Conservation (phyloP, 2,888 invertebrate species). For the Caenorhabditis sp. region DNA sequence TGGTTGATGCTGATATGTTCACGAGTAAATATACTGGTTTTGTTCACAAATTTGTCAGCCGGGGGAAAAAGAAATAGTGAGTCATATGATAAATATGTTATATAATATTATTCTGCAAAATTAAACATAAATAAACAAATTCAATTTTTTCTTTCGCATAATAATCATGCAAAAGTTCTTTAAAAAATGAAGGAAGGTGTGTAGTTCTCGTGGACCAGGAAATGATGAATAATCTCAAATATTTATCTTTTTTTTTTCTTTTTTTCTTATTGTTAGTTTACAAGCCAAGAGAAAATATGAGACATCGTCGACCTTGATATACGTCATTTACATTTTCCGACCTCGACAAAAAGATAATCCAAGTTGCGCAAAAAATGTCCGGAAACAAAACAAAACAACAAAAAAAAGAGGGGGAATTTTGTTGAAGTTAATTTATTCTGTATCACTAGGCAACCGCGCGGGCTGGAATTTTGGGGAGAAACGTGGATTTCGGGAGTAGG, state of each 20-base stretch:
- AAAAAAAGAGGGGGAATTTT: neutral
- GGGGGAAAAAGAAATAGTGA: neutral
- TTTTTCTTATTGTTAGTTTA: no score
- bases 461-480: neutral
- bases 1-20: constrained; percentile 31
- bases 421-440: neutral
- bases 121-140: no score
- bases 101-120: no score
- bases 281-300: no score
- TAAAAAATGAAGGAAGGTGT: no score
- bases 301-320: neutral
- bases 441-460: neutral
- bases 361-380: neutral
- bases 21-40: constrained; percentile 18
- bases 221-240: neutral
- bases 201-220: neutral
- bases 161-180: no score
- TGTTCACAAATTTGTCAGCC: neutral
- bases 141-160: no score
- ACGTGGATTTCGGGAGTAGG: neutral
- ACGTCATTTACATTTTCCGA: neutral
- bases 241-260: neutral
- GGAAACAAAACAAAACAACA: neutral
- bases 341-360: neutral
- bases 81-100: no score